A percentile compares a stretch with the other conserved stretches of the same genome.
Evolutionary conservation across 1,140 invertebrate genomes (phyloP).

Genomic region (Octopus sinensis): DNA sequence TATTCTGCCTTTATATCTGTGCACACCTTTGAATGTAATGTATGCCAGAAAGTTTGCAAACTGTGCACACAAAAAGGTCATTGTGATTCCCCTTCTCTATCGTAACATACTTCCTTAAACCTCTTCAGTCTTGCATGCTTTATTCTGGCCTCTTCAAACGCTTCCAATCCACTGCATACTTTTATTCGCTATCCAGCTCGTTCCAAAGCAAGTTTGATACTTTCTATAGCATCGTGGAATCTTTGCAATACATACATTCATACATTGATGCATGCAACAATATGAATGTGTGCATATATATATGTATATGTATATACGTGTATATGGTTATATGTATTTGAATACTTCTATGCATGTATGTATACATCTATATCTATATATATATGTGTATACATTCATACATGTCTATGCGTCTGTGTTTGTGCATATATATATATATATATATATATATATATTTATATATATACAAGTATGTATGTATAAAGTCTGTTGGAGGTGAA

Average conservation of each 20-base stretch:
- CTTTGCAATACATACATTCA: neutral
- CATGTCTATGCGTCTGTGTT: neutral
- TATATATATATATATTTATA: neutral
- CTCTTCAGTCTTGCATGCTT: too few species aligned
- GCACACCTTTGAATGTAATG: too few species aligned
- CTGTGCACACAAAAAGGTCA: too few species aligned
- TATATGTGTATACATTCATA: neutral
- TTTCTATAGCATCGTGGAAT: neutral
- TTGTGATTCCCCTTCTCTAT: too few species aligned
- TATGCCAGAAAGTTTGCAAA: too few species aligned
- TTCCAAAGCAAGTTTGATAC: neutral
- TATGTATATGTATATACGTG: neutral
- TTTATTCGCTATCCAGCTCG: too few species aligned
- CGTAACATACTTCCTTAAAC: too few species aligned
- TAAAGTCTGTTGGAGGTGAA: neutral
- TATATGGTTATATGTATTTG: too few species aligned
- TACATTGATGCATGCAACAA: neutral
- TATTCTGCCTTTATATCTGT: too few species aligned
- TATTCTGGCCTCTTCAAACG: too few species aligned
- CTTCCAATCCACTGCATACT: too few species aligned
- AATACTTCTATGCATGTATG: neutral
- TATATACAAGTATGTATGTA: neutral
- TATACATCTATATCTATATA: neutral
- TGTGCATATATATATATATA: neutral
- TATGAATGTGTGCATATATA: neutral